Percentiles rank a stretch among this genome's conserved stretches.
These are phyloP conservation scores for Azemiops feae DNA, from an alignment of 2,113 vertebrate genomes.

Conservation along the genomic window DNA sequence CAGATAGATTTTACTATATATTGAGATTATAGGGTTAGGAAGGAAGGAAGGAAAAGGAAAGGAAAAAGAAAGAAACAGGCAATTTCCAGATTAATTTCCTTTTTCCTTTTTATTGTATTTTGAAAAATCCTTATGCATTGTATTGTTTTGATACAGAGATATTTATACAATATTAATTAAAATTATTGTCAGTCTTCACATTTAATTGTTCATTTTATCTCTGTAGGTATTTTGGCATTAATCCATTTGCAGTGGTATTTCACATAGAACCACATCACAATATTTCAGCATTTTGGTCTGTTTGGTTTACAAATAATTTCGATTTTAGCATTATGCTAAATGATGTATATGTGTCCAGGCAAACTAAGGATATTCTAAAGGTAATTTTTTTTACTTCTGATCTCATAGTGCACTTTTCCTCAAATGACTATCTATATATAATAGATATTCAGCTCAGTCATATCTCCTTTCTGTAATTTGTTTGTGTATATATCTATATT, in stretches of 20 bases:
- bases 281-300: constrained; percentile 76
- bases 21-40: not conserved
- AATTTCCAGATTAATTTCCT: not conserved
- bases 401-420: not conserved
- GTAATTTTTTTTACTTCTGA: constrained; percentile 60
- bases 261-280: constrained; percentile 77
- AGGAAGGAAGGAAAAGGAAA: no score
- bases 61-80: no score
- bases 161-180: not conserved
- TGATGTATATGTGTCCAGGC: constrained; percentile 77
- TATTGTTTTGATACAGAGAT: not conserved
- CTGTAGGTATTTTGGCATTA: constrained; percentile 71
- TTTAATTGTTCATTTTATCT: not conserved
- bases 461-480: not conserved
- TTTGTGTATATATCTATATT: not conserved
- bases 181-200: not conserved
- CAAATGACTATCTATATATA: not conserved
- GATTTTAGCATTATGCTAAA: constrained; percentile 73
- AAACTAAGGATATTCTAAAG: constrained; percentile 77
- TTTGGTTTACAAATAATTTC: constrained; percentile 87
- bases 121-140: not conserved
- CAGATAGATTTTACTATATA: not conserved
- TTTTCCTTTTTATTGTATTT: not conserved
- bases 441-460: not conserved
- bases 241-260: constrained; percentile 74